These are phyloP conservation scores for Arctia plantaginis DNA, from an alignment of 2,888 invertebrate genomes.

Conservation along the genomic window DNA sequence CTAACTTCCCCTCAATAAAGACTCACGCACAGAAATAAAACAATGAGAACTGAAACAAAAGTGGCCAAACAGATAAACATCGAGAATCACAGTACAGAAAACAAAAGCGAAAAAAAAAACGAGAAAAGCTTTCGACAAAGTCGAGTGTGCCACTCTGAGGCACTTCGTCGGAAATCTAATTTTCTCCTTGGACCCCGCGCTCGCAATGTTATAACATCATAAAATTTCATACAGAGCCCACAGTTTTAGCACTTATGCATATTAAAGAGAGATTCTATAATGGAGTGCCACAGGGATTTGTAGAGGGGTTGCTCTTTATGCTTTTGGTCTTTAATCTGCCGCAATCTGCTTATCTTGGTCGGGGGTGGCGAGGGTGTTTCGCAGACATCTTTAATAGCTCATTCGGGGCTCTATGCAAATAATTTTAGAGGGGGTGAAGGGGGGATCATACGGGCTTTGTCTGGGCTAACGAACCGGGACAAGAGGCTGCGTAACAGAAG, in stretches of 20 bases:
- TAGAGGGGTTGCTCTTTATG: conserved; percentile 75
- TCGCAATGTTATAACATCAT: conserved; percentile 74
- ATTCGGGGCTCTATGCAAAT: conserved; percentile 86
- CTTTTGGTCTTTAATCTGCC: conserved; percentile 86
- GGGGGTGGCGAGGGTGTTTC: conserved; percentile 70
- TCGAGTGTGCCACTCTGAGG: conserved; percentile 76
- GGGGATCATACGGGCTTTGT: conserved; percentile 85
- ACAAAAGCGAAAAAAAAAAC: conserved; percentile 64
- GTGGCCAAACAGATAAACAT: conserved; percentile 78
- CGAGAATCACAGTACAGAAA: conserved; percentile 75
- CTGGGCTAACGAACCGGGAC: conserved; percentile 84
- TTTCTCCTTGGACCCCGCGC: conserved; percentile 79
- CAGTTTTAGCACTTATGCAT: conserved; percentile 78
- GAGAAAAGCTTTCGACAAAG: conserved; percentile 80
- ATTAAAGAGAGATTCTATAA: conserved; percentile 74
- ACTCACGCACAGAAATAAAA: conserved; percentile 73
- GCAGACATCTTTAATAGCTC: conserved; percentile 86
- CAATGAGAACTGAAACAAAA: conserved; percentile 76
- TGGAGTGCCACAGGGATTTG: conserved; percentile 67
- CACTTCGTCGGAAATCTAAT: conserved; percentile 83
- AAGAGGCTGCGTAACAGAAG: conserved; percentile 82
- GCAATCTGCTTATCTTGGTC: conserved; percentile 83
- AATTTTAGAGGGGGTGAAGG: conserved; percentile 76
- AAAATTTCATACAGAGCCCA: conserved; percentile 72
- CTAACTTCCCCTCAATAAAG: conserved; percentile 66